Evolutionary conservation across 1,140 invertebrate species (phyloP).

Genomic region (Octopus sinensis): DNA sequence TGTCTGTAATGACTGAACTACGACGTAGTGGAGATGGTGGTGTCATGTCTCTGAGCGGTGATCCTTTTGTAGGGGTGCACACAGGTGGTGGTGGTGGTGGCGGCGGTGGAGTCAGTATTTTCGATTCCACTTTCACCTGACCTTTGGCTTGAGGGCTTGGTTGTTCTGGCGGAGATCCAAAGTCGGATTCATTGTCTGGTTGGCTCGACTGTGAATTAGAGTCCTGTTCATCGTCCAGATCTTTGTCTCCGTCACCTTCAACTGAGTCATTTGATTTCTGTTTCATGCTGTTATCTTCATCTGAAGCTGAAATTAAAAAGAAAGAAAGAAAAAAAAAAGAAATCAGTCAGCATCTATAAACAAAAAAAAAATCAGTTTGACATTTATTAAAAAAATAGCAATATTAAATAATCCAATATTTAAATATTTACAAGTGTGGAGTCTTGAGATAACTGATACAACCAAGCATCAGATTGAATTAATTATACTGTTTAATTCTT

Average conservation of each 20-base stretch:
- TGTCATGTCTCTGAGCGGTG: constrained; percentile 3
- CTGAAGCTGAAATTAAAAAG: neutral
- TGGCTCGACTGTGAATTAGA: neutral
- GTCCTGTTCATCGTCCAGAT: neutral
- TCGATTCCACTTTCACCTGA: neutral
- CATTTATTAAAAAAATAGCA: too few relatives aligned
- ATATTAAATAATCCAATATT: too few relatives aligned
- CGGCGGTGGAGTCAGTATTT: neutral
- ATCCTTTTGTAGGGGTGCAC: constrained; percentile 27
- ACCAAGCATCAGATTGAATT: too few relatives aligned
- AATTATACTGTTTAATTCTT: too few relatives aligned
- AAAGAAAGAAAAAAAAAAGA: neutral
- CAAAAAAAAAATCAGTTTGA: too few relatives aligned
- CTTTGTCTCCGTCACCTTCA: neutral
- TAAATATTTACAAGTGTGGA: too few relatives aligned
- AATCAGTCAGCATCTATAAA: neutral
- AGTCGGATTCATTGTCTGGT: neutral
- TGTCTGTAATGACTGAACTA: constrained; percentile 2
- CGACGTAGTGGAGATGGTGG: constrained; percentile 1
- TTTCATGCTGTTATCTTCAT: constrained; percentile 13
- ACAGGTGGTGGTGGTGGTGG: constrained; percentile 18
- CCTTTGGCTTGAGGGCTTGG: neutral
- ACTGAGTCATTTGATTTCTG: neutral
- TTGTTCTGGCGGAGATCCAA: neutral
- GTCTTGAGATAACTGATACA: too few relatives aligned